Base-by-base conservation (phyloP, 2,888 invertebrate species). In the Microctonus brassicae region DNA sequence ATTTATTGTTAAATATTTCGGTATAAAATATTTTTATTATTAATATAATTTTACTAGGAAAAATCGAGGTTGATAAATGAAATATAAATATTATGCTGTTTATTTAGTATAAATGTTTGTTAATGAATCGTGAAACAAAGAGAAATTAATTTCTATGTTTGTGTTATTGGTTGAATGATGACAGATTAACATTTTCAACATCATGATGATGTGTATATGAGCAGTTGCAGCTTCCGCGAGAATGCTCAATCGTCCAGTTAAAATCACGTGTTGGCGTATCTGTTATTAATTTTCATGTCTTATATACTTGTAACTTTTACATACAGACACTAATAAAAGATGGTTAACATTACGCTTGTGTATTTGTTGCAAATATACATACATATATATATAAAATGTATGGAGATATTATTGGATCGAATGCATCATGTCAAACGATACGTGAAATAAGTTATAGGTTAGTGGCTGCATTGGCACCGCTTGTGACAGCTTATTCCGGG, bases 401-500 rank as follows among this genome's bases (percentile, higher is more conserved):
- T 73, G 67, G 73, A 74, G 75, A 86, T 87, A 87, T 87, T 87
- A 87, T 87, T 87, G 87, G 87, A 87, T 87, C 87, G 87, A 87
- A 87, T 87, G 87, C 86, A 87, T 87, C 87, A 87, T 83, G 86
- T 86, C 86, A 87, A 87, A 87, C 87, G 87, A 87, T 85, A 85
- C 87, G 87, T 87, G 86, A 87, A 87, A 87, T 87, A 87, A 87
- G 87, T 87, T 87, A 87, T 87, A 87, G 87, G 87, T 84, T 87
- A 86, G 86, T 87, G 86, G 87, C 87, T 87, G 87, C 87, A 87
- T 87, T 87, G 87, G 87, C 87, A 87, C 87, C 80, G 85, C 81
- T 86, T 81, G 82, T 86, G 85, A 87, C 87, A 86, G 83, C 86
- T 86, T 87, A 87, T 87, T 87, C 86, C 87, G 83, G 86, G 86